Conservation (phyloP, 2,888 invertebrate genomes). For the Schizaphis graminum region DNA sequence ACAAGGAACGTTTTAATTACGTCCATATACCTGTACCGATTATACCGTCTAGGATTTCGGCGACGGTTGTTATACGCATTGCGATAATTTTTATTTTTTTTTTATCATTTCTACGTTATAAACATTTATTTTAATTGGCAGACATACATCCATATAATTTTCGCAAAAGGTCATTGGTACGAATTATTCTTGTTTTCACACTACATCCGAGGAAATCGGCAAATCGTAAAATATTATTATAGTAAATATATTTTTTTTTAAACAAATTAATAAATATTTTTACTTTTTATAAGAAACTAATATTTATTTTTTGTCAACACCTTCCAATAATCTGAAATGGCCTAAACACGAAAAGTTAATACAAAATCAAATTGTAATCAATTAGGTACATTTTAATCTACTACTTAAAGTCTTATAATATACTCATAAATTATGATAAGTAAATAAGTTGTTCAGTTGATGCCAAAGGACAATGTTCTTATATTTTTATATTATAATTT, state of each 20-base stretch:
- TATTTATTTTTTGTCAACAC: background rate
- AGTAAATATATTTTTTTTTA: background rate
- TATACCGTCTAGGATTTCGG: background rate
- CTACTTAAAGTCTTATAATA: background rate
- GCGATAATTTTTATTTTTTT: background rate
- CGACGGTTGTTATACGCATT: background rate
- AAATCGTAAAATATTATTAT: background rate
- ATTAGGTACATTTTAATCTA: background rate
- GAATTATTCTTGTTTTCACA: background rate
- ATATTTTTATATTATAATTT: background rate
- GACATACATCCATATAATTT: background rate
- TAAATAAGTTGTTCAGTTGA: background rate
- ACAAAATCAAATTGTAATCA: background rate
- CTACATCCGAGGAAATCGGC: background rate
- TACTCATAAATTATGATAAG: background rate
- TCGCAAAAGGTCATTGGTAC: background rate
- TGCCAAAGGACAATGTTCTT: background rate
- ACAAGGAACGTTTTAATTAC: slow-evolving; percentile 31
- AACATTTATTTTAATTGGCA: background rate
- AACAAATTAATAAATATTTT: background rate
- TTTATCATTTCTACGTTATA: background rate
- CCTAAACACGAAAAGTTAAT: background rate
- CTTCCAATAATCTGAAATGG: background rate
- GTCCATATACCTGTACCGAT: background rate
- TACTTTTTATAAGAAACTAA: background rate